phyloP scores from a whole-genome alignment of 2,113 vertebrate species.

The Tupaia tana region DNA sequence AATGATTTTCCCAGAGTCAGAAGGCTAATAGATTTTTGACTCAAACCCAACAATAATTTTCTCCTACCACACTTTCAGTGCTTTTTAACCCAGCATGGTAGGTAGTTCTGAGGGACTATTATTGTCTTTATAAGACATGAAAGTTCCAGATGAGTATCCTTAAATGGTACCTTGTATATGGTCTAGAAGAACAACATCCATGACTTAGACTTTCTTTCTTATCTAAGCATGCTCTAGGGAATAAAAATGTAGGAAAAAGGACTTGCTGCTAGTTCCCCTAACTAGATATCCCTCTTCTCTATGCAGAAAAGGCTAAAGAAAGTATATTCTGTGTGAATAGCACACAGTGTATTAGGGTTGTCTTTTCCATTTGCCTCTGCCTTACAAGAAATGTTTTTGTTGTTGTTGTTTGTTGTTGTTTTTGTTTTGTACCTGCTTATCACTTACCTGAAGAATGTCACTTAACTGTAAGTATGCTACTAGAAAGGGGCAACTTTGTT shows the following conservation, averaged over 20 bases:
- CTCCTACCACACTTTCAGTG: neutral
- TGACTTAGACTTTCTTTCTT: neutral
- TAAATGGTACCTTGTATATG: neutral
- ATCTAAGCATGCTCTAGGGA: neutral
- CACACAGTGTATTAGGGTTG: neutral
- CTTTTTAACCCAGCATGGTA: neutral
- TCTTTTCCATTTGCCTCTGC: neutral
- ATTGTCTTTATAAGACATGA: neutral
- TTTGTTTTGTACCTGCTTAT: neutral
- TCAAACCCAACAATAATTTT: neutral
- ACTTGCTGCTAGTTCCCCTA: neutral
- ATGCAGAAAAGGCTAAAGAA: neutral
- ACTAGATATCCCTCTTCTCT: neutral
- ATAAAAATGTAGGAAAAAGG: neutral
- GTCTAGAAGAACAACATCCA: neutral
- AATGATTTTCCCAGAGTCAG: neutral
- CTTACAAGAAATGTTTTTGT: neutral
- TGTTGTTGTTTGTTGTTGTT: too few relatives aligned
- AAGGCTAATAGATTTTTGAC: neutral
- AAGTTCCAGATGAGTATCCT: neutral
- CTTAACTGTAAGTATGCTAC: conserved; percentile 5
- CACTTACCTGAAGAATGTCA: neutral
- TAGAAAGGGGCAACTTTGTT: neutral
- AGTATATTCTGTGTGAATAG: neutral
- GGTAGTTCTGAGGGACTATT: neutral